Conservation (phyloP, 1,140 invertebrate species). For the Drosophila nannoptera region DNA sequence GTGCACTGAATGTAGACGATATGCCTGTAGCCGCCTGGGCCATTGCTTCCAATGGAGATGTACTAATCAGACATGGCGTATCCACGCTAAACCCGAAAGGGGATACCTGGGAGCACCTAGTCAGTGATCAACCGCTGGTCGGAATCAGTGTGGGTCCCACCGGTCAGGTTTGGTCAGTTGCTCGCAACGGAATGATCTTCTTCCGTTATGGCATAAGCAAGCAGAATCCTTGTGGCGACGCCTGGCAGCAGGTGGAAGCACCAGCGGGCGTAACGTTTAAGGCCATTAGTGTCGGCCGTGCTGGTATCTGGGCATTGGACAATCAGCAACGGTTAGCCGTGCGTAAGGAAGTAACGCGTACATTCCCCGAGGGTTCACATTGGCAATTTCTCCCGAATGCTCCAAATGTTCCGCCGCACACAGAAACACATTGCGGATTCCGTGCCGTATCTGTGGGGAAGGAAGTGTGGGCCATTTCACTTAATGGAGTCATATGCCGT, state of each 20-base stretch:
- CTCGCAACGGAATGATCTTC: slow-evolving; percentile 90
- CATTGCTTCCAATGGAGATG: slow-evolving; percentile 89
- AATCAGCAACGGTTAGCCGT: slow-evolving; percentile 83
- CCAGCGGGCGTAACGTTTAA: slow-evolving; percentile 84
- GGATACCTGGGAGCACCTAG: slow-evolving; percentile 88
- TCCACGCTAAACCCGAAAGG: slow-evolving; percentile 85
- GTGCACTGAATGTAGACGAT: slow-evolving; percentile 51
- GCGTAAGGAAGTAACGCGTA: slow-evolving; percentile 83
- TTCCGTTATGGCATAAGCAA: slow-evolving; percentile 85
- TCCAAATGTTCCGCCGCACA: slow-evolving; percentile 82
- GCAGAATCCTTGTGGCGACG: slow-evolving; percentile 83
- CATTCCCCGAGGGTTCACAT: slow-evolving; percentile 86
- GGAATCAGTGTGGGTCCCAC: slow-evolving; percentile 85
- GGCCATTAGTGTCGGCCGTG: slow-evolving; percentile 86
- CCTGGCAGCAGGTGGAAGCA: slow-evolving; percentile 71
- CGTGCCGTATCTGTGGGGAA: slow-evolving; percentile 83
- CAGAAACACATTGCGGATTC: slow-evolving; percentile 81
- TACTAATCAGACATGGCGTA: slow-evolving; percentile 88
- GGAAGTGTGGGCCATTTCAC: slow-evolving; percentile 87
- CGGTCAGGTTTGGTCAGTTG: slow-evolving; percentile 90
- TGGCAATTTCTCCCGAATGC: slow-evolving; percentile 84
- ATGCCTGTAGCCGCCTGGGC: slow-evolving; percentile 86
- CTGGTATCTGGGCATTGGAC: slow-evolving; percentile 86
- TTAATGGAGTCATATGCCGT: slow-evolving; percentile 85
- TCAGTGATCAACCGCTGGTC: slow-evolving; percentile 87